A percentile compares a stretch with the other conserved stretches of the same genome.
Evolutionary conservation across 1,140 invertebrate genomes (phyloP).

Genomic region (Drosophila subobscura): DNA sequence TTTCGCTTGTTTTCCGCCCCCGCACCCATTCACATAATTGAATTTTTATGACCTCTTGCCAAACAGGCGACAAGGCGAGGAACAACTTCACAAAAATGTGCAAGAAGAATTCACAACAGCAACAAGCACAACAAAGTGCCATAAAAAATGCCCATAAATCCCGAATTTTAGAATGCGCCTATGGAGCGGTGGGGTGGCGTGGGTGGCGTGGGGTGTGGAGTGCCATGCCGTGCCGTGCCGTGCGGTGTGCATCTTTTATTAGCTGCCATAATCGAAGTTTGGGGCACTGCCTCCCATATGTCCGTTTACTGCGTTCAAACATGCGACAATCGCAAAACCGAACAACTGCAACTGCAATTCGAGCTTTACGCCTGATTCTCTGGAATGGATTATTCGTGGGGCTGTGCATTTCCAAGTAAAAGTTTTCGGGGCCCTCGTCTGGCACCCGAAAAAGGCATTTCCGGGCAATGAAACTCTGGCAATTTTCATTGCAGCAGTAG

Average conservation of each 20-base stretch:
- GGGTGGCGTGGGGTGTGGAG: not conserved
- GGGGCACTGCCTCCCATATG: constrained; percentile 31
- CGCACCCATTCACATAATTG: constrained; percentile 62
- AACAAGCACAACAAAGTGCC: constrained; percentile 36
- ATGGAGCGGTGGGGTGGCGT: constrained; percentile 34
- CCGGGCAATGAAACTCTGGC: constrained; percentile 71
- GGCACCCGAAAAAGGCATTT: constrained; percentile 53
- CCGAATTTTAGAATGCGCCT: constrained; percentile 46
- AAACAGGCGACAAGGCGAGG: constrained; percentile 33
- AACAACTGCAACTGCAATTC: constrained; percentile 23
- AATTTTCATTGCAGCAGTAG: constrained; percentile 45
- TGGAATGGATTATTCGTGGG: constrained; percentile 8
- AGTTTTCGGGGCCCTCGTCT: constrained; percentile 45
- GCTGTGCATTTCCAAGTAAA: constrained; percentile 7
- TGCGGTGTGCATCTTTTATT: constrained; percentile 40
- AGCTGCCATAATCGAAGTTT: constrained; percentile 74
- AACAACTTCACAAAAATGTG: constrained; percentile 15
- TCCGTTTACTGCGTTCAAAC: constrained; percentile 60
- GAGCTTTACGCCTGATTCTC: constrained; percentile 3
- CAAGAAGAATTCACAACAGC: not conserved
- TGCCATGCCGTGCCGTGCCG: too few relatives aligned
- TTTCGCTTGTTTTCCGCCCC: constrained; percentile 31
- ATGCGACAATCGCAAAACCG: constrained; percentile 61
- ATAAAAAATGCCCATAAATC: constrained; percentile 63
- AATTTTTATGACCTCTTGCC: constrained; percentile 63